Conservation (phyloP, 2,113 vertebrate genomes). For the Chloropsis cyanopogon region DNA sequence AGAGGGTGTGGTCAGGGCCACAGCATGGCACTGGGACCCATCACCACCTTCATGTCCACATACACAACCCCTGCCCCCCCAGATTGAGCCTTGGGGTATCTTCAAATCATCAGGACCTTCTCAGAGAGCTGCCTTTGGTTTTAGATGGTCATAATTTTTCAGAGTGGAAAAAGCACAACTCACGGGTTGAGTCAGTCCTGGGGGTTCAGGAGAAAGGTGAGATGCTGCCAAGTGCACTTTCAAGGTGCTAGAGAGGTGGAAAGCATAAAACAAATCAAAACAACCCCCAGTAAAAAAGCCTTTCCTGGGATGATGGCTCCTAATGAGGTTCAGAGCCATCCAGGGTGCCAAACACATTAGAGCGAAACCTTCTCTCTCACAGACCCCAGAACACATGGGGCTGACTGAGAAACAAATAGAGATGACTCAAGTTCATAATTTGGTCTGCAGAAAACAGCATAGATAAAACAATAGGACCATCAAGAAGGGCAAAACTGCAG, state of each 20-base stretch:
- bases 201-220: neutral
- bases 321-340: neutral
- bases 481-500: neutral
- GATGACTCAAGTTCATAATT: neutral
- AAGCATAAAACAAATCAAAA: neutral
- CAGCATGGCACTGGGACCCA: neutral
- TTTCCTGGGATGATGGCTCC: neutral
- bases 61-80: neutral
- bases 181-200: neutral
- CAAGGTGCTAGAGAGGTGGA: neutral
- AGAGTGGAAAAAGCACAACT: neutral
- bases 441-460: neutral
- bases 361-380: neutral
- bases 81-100: neutral
- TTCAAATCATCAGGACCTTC: neutral
- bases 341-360: neutral
- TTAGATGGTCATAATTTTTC: neutral
- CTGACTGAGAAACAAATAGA: neutral
- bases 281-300: neutral
- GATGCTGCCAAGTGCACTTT: neutral
- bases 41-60: fast-evolving
- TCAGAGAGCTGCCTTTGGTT: neutral
- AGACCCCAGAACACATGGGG: neutral
- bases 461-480: neutral
- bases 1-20: fast-evolving